Percentiles rank a stretch among this genome's conserved stretches.
phyloP scores from a whole-genome alignment of 2,888 invertebrate species.

The Athalia cordata region DNA sequence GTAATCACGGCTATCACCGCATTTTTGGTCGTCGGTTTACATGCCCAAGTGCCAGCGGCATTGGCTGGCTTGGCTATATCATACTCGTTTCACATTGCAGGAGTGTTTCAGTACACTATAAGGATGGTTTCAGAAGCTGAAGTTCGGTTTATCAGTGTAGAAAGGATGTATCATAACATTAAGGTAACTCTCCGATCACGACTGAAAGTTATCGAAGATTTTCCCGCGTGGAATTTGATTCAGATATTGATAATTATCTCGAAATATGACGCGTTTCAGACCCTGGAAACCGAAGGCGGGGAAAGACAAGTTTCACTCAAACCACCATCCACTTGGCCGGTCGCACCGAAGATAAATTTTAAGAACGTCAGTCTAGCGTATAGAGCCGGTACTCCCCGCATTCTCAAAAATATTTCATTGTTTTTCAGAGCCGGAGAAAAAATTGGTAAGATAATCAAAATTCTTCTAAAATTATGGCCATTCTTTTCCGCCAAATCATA shows the following conservation, averaged over 20 bases:
- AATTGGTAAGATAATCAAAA: constrained; percentile 74
- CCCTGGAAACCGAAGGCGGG: constrained; percentile 58
- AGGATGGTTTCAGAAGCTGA: constrained; percentile 74
- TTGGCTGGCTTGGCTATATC: constrained; percentile 79
- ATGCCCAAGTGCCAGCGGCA: constrained; percentile 73
- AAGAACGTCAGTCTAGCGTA: constrained; percentile 75
- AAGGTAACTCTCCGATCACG: constrained; percentile 56
- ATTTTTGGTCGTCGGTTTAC: constrained; percentile 74
- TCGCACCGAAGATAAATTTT: constrained; percentile 74
- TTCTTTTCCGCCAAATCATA: neutral
- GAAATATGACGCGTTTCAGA: constrained; percentile 57
- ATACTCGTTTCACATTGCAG: constrained; percentile 77
- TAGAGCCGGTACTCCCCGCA: constrained; percentile 72
- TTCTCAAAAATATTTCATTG: constrained; percentile 76
- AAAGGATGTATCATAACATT: constrained; percentile 71
- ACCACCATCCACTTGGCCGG: constrained; percentile 74
- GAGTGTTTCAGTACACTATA: constrained; percentile 77
- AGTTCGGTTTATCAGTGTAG: constrained; percentile 74
- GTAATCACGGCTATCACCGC: constrained; percentile 73
- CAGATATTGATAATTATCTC: constrained; percentile 51
- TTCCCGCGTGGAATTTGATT: constrained; percentile 58
- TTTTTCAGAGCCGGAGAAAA: constrained; percentile 76
- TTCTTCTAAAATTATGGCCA: neutral
- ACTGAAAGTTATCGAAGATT: neutral
- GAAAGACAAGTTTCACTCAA: constrained; percentile 48